A percentile compares a stretch with the other conserved stretches of the same genome.
Conservation (phyloP, 2,888 invertebrate species). For the Capitulum mitella region DNA sequence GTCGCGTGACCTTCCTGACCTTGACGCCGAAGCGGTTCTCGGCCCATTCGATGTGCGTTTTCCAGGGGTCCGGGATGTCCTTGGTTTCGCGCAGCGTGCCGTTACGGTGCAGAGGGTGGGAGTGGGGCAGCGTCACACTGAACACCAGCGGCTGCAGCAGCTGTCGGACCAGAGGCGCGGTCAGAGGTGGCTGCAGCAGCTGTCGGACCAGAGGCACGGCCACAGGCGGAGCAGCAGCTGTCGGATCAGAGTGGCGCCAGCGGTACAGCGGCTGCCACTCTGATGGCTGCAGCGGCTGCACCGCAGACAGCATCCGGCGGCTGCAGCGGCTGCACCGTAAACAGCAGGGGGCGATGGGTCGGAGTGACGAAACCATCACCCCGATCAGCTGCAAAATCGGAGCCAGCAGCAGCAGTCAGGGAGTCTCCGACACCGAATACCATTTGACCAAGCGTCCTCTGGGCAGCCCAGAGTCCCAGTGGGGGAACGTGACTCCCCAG, state of each 20-base stretch:
- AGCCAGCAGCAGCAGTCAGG: too few species aligned
- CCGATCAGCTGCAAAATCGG: too few species aligned
- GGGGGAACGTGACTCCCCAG: too few species aligned
- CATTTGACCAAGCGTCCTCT: too few species aligned
- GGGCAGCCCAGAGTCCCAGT: too few species aligned
- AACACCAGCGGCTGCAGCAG: constrained; percentile 25
- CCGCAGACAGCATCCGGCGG: too few species aligned
- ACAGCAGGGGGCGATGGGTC: too few species aligned
- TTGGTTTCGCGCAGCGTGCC: neutral
- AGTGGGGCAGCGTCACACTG: neutral
- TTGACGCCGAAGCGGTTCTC: constrained; percentile 14
- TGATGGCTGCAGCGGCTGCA: too few species aligned
- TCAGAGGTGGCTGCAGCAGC: neutral
- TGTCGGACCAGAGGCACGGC: neutral
- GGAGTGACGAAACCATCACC: too few species aligned
- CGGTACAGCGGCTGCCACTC: too few species aligned
- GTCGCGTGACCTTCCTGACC: neutral
- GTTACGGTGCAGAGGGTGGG: constrained; percentile 12
- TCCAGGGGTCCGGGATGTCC: constrained; percentile 19
- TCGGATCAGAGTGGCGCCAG: neutral
- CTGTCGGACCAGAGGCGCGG: neutral
- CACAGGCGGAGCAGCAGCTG: neutral
- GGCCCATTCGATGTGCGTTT: neutral
- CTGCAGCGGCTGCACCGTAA: too few species aligned
- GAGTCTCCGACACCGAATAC: too few species aligned